phyloP scores from a whole-genome alignment of 2,797 vertebrate genomes.

The Pangasius sanitwongsei region DNA sequence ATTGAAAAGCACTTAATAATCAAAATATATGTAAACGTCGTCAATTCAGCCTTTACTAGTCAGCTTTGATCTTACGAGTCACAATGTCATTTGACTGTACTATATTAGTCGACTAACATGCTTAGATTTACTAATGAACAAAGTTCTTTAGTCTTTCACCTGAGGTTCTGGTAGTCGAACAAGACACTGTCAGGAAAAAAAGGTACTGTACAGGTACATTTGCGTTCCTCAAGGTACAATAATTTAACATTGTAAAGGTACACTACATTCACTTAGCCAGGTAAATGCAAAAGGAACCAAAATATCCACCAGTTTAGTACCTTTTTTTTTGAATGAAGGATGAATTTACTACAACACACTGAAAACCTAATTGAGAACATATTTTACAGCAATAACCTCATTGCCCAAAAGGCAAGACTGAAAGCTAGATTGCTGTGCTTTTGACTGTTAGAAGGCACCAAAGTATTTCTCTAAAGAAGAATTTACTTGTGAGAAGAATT shows the following conservation, averaged over 20 bases:
- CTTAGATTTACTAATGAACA: slow-evolving; percentile 57
- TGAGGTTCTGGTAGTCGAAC: slow-evolving; percentile 58
- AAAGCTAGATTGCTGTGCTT: slow-evolving; percentile 51
- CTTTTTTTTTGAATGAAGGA: background rate
- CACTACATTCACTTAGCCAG: slow-evolving; percentile 3
- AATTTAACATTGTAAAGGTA: background rate
- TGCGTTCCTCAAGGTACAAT: background rate
- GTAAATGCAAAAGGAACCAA: background rate
- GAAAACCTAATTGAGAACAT: slow-evolving; percentile 64
- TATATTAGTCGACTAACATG: slow-evolving; percentile 59
- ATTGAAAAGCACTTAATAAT: slow-evolving; percentile 74
- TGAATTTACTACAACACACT: slow-evolving; percentile 63
- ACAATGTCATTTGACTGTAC: slow-evolving; percentile 59
- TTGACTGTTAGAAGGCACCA: slow-evolving; percentile 8
- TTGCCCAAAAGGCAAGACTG: slow-evolving; percentile 58
- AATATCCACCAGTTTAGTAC: background rate
- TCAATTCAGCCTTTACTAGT: slow-evolving; percentile 55
- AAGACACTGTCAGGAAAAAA: slow-evolving; percentile 9
- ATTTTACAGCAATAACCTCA: slow-evolving; percentile 61
- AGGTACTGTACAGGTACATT: slow-evolving; percentile 6
- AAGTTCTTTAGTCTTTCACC: slow-evolving; percentile 61
- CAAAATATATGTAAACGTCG: slow-evolving; percentile 61
- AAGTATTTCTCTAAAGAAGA: slow-evolving; percentile 68
- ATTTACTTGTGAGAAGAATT: slow-evolving; percentile 28
- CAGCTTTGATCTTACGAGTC: slow-evolving; percentile 66